Conservation (phyloP, 2,888 invertebrate genomes). For the Tetranychus truncatus region DNA sequence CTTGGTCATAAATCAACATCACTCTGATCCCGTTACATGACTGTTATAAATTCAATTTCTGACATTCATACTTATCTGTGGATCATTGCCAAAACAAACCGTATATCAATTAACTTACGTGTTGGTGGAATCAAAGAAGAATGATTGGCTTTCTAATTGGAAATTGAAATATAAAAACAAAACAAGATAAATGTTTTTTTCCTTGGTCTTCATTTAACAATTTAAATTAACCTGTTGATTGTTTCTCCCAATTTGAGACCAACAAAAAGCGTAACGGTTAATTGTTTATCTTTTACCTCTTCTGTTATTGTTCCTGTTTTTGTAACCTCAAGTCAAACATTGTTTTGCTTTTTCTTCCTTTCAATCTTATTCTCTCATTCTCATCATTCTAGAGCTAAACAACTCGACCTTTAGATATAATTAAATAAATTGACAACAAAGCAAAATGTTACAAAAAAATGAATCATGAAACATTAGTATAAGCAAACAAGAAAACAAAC, state of each 20-base stretch:
- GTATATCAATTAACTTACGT: too few species aligned
- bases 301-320: neutral
- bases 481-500: neutral
- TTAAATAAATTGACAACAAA: neutral
- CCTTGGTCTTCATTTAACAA: neutral
- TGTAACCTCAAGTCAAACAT: neutral
- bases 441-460: neutral
- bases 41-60: too few species aligned
- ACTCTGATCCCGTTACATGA: too few species aligned
- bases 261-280: neutral
- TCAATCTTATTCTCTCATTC: neutral
- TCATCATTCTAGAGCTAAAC: neutral
- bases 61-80: too few species aligned
- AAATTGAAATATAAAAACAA: neutral
- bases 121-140: too few species aligned
- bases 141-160: too few species aligned
- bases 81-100: too few species aligned
- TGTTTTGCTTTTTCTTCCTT: neutral
- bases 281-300: neutral
- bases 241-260: too few species aligned
- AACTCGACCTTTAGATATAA: neutral
- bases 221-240: neutral
- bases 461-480: neutral
- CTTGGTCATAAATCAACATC: too few species aligned
- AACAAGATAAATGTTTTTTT: slow-evolving; percentile 1